phyloP scores from a whole-genome alignment of 1,140 invertebrate genomes.

The Riptortus pedestris region DNA sequence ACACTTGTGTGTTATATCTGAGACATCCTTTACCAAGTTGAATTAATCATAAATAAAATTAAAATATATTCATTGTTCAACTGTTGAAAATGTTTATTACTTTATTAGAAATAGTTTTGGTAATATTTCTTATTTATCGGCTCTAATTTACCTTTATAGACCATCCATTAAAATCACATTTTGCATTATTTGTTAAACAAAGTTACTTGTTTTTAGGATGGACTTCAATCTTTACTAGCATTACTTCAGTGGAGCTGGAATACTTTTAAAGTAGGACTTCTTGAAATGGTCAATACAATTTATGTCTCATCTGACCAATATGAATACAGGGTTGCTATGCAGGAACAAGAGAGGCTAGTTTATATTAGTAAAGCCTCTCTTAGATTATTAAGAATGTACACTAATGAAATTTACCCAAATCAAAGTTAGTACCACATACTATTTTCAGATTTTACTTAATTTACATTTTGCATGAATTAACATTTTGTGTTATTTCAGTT shows the following conservation, averaged over 20 bases:
- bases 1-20: no score
- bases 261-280: constrained; percentile 55
- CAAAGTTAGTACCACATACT: constrained; percentile 37
- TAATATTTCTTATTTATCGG: no score
- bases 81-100: no score
- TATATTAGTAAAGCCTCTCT: constrained; percentile 77
- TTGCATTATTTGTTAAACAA: no score
- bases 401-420: constrained; percentile 81
- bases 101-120: no score
- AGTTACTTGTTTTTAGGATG: constrained; percentile 44
- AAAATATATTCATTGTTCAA: no score
- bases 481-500: constrained; percentile 24
- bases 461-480: neutral
- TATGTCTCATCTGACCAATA: constrained; percentile 1
- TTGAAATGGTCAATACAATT: constrained; percentile 34
- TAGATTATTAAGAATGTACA: constrained; percentile 69
- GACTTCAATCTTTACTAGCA: constrained; percentile 72
- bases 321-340: constrained; percentile 39
- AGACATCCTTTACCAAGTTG: no score
- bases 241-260: constrained; percentile 74
- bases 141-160: no score
- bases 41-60: no score
- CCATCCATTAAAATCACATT: no score
- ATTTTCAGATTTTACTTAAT: neutral
- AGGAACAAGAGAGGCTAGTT: constrained; percentile 71